phyloP scores from a whole-genome alignment of 1,140 invertebrate genomes.

The Scylla paramamosain region DNA sequence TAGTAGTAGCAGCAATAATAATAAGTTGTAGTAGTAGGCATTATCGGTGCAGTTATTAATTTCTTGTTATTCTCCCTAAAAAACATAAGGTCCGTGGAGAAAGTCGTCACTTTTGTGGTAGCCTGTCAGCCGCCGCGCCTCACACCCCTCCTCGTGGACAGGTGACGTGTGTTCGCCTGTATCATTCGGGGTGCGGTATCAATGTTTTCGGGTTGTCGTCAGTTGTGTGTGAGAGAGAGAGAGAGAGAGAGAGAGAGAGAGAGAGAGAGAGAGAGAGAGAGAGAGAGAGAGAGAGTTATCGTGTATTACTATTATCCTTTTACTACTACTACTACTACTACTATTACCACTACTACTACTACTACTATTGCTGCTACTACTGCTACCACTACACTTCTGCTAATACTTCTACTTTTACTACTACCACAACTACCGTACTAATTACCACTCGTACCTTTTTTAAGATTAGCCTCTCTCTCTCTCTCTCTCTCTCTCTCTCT shows the following conservation, averaged over 20 bases:
- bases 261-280: constrained; percentile 29
- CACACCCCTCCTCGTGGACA: too few relatives aligned
- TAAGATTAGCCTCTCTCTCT: not conserved
- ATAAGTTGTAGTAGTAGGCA: not conserved
- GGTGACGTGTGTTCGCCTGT: not conserved
- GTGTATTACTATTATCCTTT: not conserved
- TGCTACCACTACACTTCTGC: constrained; percentile 4
- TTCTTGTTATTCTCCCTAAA: too few relatives aligned
- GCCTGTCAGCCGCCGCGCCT: too few relatives aligned
- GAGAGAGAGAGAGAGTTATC: not conserved
- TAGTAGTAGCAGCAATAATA: not conserved
- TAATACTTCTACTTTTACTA: not conserved
- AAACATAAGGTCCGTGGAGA: too few relatives aligned
- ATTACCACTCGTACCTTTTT: not conserved
- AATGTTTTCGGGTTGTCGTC: not conserved
- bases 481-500: not conserved
- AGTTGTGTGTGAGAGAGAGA: not conserved
- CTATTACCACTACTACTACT: constrained; percentile 23
- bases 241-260: not conserved
- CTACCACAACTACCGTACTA: not conserved
- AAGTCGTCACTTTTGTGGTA: too few relatives aligned
- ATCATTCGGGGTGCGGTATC: not conserved
- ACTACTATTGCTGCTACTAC: constrained; percentile 29
- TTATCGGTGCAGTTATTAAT: too few relatives aligned
- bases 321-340: constrained; percentile 35